These are phyloP conservation scores for Agraylea sexmaculata DNA, from an alignment of 1,140 invertebrate species.

Conservation along the genomic window DNA sequence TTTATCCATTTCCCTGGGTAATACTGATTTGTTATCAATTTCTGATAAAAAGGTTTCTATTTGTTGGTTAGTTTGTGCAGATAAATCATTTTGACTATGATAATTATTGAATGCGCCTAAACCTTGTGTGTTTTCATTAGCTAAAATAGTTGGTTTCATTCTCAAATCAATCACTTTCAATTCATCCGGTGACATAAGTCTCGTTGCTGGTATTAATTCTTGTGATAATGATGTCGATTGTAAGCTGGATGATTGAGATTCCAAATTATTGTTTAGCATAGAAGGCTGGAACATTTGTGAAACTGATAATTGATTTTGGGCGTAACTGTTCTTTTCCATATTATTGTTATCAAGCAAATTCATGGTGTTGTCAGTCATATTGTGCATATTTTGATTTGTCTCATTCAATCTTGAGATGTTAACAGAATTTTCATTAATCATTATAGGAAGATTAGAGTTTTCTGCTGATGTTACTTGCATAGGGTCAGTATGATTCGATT, in stretches of 20 bases:
- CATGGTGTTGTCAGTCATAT: slow-evolving; percentile 15
- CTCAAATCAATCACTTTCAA: slow-evolving; percentile 38
- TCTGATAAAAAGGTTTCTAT: slow-evolving; percentile 48
- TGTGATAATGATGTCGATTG: slow-evolving; percentile 3
- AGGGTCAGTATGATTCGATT: slow-evolving; percentile 4
- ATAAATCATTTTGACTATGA: slow-evolving; percentile 35
- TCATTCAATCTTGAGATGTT: slow-evolving; percentile 24
- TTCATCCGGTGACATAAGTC: slow-evolving; percentile 16
- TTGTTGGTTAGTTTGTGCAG: slow-evolving; percentile 42
- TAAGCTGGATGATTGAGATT: slow-evolving; percentile 4
- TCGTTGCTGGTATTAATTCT: too few relatives aligned
- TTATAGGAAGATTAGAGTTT: slow-evolving; percentile 14
- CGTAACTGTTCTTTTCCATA: slow-evolving; percentile 22
- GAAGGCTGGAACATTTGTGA: slow-evolving; percentile 4
- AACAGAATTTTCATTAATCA: slow-evolving; percentile 23
- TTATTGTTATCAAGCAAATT: slow-evolving; percentile 32
- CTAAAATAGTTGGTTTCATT: slow-evolving; percentile 39
- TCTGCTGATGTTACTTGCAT: slow-evolving; percentile 18
- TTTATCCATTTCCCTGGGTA: slow-evolving; percentile 25
- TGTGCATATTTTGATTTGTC: slow-evolving; percentile 9
- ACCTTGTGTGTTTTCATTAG: slow-evolving; percentile 25
- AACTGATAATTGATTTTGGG: slow-evolving; percentile 2
- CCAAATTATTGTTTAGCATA: neutral
- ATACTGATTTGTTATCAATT: slow-evolving; percentile 33
- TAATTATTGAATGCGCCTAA: slow-evolving; percentile 29